Conservation (phyloP, 2,113 vertebrate genomes). For the Microcebus lehilahytsara region DNA sequence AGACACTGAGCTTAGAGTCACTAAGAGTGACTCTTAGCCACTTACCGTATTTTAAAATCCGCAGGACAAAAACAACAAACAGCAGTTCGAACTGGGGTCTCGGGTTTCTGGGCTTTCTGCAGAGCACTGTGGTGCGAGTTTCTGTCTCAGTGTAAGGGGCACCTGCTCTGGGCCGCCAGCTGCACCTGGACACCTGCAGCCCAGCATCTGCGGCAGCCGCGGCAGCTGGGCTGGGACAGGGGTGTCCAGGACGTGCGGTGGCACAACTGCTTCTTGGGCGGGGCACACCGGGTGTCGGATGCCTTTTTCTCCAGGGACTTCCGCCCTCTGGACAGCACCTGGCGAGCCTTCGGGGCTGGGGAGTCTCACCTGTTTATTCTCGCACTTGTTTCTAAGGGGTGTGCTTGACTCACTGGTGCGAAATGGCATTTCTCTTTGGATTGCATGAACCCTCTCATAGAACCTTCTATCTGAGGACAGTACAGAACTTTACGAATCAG, state of each 20-base stretch:
- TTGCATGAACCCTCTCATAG: accelerated
- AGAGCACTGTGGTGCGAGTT: accelerated
- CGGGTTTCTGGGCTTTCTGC: not conserved
- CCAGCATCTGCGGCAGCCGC: not conserved
- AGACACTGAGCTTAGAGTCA: not conserved
- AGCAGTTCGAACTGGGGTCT: no score
- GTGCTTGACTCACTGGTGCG: accelerated
- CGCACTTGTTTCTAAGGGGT: not conserved
- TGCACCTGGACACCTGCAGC: accelerated
- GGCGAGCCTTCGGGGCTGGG: accelerated
- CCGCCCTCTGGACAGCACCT: not conserved
- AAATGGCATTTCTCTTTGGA: no score
- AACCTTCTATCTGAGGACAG: not conserved
- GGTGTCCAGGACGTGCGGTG: accelerated
- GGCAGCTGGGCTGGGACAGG: no score
- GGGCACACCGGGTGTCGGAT: not conserved
- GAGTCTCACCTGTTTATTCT: accelerated
- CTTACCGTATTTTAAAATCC: not conserved
- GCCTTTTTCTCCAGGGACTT: no score
- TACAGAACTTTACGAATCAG: not conserved
- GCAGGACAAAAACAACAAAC: accelerated
- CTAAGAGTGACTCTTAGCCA: not conserved
- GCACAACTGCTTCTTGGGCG: not conserved
- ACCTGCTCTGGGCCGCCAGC: not conserved
- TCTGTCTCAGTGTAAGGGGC: not conserved